A percentile compares a stretch with the other conserved stretches of the same genome.
These are phyloP conservation scores for human DNA, from an alignment of 2,113 vertebrate species.

Conservation along the genomic window GRCh38 chr11:82146001-82146500, in stretches of 20 bases:
- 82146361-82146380: background rate
- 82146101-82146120: background rate
- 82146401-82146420: background rate
- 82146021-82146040: background rate
- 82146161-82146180: background rate
- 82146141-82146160: background rate
- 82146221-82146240: background rate
- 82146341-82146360: background rate
- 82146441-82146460: background rate
- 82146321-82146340: background rate
- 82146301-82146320: background rate
- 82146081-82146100: background rate
- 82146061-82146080: slow-evolving; percentile 16
- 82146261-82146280: background rate
- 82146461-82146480: background rate
- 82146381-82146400: background rate
- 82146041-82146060: background rate
- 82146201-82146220: background rate
- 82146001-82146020: no score
- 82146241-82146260: background rate
- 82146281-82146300: background rate
- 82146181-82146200: slow-evolving; percentile 15
- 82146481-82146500: slow-evolving; percentile 23
- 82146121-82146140: background rate
- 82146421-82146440: background rate